Percentiles rank a stretch among this genome's conserved stretches.
Evolutionary conservation across 2,113 vertebrate species (phyloP).

Genomic region (Myxocyprinus asiaticus): DNA sequence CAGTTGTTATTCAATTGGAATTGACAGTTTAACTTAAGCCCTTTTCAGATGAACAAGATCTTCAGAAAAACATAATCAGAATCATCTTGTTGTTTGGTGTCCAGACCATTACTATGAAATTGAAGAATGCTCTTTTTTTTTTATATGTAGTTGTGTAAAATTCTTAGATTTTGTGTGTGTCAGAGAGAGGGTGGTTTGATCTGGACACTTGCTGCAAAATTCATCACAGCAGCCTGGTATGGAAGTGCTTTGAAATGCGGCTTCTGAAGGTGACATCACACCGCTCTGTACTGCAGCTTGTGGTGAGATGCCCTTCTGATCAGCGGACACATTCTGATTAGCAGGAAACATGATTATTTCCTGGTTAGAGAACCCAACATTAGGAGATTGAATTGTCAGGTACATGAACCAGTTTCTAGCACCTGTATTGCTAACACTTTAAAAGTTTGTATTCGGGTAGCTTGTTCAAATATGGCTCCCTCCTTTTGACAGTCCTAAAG

Average conservation of each 20-base stretch:
- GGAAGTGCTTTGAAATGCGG: conserved; percentile 12
- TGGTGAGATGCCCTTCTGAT: conserved; percentile 23
- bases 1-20: too few relatives aligned
- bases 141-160: too few relatives aligned
- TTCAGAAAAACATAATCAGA: too few relatives aligned
- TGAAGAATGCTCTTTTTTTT: too few relatives aligned
- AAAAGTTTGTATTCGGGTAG: conserved; percentile 17
- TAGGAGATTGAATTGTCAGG: conserved; percentile 35
- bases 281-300: conserved; percentile 8
- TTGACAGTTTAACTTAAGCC: too few relatives aligned
- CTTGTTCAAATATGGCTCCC: neutral
- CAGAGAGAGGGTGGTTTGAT: neutral
- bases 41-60: too few relatives aligned
- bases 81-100: too few relatives aligned
- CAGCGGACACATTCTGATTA: neutral
- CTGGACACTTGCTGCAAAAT: conserved; percentile 12
- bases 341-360: conserved; percentile 24
- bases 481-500: conserved; percentile 40
- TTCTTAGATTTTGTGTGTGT: neutral
- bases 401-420: neutral
- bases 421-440: conserved; percentile 8
- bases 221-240: neutral
- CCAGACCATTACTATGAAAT: too few relatives aligned
- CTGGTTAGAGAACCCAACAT: neutral
- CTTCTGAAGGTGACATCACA: conserved; percentile 26